A percentile compares a stretch with the other conserved stretches of the same genome.
Evolutionary conservation across 2,888 invertebrate genomes (phyloP).

Genomic region (Synergus laeviventris): DNA sequence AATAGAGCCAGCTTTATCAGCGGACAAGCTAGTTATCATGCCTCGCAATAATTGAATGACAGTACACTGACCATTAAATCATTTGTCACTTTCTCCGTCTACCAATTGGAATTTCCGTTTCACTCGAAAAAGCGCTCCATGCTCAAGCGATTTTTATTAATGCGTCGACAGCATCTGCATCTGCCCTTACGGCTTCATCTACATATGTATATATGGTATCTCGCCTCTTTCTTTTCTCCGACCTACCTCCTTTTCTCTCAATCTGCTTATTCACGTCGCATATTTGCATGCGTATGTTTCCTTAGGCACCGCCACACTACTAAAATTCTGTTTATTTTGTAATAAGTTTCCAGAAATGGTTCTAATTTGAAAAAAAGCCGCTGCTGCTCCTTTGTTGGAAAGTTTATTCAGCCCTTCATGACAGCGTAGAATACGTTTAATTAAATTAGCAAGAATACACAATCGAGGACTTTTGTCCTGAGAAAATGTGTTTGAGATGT

Average conservation of each 20-base stretch:
- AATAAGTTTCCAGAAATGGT: background rate
- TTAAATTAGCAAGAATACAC: background rate
- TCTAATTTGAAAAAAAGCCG: background rate
- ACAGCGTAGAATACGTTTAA: background rate
- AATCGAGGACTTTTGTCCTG: background rate
- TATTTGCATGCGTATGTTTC: background rate
- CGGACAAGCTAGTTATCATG: background rate
- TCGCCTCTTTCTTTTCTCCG: background rate
- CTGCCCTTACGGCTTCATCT: constrained; percentile 24
- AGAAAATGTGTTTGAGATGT: background rate
- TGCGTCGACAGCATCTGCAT: constrained; percentile 17
- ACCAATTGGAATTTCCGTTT: background rate
- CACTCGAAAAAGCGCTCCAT: constrained; percentile 8
- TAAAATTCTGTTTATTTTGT: background rate
- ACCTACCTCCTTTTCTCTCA: background rate
- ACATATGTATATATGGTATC: background rate
- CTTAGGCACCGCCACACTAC: background rate
- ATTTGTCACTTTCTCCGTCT: too few relatives aligned
- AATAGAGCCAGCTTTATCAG: background rate
- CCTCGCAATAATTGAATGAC: background rate
- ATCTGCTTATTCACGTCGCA: background rate
- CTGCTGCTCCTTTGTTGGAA: background rate
- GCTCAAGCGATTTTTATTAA: constrained; percentile 30
- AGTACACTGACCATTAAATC: background rate
- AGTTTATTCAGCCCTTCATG: background rate